phyloP scores from a whole-genome alignment of 2,113 vertebrate genomes.

The Myodes glareolus region DNA sequence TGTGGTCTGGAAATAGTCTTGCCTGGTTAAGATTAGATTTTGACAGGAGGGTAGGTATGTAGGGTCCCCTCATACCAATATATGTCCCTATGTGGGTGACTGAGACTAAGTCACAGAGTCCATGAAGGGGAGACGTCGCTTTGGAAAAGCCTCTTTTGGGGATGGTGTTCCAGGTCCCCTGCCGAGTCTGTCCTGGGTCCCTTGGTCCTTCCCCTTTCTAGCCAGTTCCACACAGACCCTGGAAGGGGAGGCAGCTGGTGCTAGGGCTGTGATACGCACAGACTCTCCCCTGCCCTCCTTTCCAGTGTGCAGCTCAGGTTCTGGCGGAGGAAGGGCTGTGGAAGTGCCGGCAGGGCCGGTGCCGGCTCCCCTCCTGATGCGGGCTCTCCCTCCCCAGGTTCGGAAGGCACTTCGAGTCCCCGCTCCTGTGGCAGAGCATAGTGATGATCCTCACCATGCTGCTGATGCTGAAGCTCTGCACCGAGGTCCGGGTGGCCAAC shows the following conservation, averaged over 20 bases:
- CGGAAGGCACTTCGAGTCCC: constrained; percentile 93
- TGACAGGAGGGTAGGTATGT: too few species aligned
- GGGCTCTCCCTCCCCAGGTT: constrained; percentile 86
- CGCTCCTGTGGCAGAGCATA: constrained; percentile 96
- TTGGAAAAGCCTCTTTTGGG: background rate
- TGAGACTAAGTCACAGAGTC: background rate
- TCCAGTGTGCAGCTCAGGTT: background rate
- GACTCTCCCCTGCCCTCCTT: background rate
- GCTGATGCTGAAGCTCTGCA: constrained; percentile 96
- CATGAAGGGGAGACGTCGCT: background rate
- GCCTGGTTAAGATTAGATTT: background rate
- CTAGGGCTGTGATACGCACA: fast-evolving
- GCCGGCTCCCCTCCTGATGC: background rate
- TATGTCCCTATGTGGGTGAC: background rate
- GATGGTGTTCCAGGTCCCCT: background rate
- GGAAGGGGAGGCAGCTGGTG: background rate
- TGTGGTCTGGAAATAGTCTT: background rate
- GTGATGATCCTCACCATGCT: constrained; percentile 98
- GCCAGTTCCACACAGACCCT: too few species aligned
- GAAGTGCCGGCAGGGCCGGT: background rate
- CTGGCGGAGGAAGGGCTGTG: background rate
- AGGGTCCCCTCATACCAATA: background rate
- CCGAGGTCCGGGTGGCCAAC: constrained; percentile 90
- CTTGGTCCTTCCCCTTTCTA: background rate
- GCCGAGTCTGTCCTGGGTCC: background rate